phyloP scores from a whole-genome alignment of 1,140 invertebrate species.

The Eupristina koningsbergeri region DNA sequence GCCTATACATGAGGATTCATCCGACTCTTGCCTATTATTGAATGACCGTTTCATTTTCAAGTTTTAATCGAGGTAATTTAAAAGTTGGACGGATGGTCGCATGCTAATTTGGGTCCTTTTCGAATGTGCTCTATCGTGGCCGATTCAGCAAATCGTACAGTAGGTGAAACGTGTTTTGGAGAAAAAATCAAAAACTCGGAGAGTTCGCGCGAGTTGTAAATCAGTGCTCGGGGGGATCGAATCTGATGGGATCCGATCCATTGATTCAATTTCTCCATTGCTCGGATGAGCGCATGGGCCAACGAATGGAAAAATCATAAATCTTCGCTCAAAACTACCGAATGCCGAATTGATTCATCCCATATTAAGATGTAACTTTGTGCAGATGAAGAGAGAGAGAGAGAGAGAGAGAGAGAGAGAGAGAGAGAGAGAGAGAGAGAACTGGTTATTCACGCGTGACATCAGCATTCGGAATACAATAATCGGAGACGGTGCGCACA shows the following conservation, averaged over 20 bases:
- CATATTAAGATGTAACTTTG: conserved; percentile 45
- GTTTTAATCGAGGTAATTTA: conserved; percentile 20
- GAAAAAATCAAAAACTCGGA: no score
- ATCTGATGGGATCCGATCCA: no score
- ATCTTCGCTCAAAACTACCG: conserved; percentile 42
- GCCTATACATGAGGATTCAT: conserved; percentile 1
- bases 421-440: not conserved
- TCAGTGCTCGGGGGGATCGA: not conserved
- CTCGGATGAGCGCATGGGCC: no score
- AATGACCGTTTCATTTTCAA: conserved; percentile 33
- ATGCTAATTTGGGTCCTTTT: conserved; percentile 16
- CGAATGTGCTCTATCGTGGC: not conserved
- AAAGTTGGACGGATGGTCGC: not conserved
- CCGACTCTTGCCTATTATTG: not conserved
- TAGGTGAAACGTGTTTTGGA: conserved; percentile 37
- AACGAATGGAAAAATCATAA: conserved; percentile 34
- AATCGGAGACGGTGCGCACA: not conserved
- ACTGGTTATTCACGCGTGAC: conserved; percentile 42
- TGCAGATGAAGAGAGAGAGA: not conserved
- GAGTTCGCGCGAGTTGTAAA: conserved; percentile 31
- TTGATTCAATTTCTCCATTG: not conserved
- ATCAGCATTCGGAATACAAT: conserved; percentile 44
- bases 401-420: not conserved
- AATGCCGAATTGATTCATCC: conserved; percentile 36
- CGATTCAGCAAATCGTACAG: not conserved